Conservation (phyloP, 2,113 vertebrate species). For the Dasypus novemcinctus region DNA sequence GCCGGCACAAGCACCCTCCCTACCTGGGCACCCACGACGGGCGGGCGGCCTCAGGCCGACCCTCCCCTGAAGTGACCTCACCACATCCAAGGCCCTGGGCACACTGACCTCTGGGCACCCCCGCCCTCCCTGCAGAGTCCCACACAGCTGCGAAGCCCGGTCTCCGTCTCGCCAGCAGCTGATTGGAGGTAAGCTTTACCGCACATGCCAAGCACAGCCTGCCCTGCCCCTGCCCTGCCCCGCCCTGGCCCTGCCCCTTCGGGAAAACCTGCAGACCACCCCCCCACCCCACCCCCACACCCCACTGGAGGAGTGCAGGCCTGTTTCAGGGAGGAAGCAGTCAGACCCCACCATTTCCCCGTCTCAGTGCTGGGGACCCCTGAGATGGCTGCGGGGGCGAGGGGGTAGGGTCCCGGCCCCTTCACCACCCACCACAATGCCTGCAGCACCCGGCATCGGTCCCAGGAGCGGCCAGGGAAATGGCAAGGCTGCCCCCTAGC, state of each 20-base stretch:
- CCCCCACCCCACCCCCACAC: rapidly evolving
- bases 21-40: too few species aligned
- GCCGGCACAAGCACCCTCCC: too few species aligned
- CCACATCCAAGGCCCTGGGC: too few species aligned
- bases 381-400: background rate
- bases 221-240: too few species aligned
- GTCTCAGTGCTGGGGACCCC: background rate
- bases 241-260: background rate
- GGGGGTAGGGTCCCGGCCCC: background rate
- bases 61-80: too few species aligned
- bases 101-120: too few species aligned
- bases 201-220: rapidly evolving
- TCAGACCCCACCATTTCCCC: too few species aligned
- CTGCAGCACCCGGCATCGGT: too few species aligned
- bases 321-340: too few species aligned
- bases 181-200: background rate
- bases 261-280: background rate
- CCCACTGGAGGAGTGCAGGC: rapidly evolving
- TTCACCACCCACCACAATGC: rapidly evolving
- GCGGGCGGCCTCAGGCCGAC: too few species aligned
- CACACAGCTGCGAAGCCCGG: background rate
- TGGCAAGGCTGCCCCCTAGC: conserved; percentile 36
- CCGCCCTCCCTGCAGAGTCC: too few species aligned
- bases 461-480: background rate
- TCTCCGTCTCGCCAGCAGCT: background rate